Base-by-base conservation (phyloP, 2,797 vertebrate genomes). In the Sebastolobus altivelis region DNA sequence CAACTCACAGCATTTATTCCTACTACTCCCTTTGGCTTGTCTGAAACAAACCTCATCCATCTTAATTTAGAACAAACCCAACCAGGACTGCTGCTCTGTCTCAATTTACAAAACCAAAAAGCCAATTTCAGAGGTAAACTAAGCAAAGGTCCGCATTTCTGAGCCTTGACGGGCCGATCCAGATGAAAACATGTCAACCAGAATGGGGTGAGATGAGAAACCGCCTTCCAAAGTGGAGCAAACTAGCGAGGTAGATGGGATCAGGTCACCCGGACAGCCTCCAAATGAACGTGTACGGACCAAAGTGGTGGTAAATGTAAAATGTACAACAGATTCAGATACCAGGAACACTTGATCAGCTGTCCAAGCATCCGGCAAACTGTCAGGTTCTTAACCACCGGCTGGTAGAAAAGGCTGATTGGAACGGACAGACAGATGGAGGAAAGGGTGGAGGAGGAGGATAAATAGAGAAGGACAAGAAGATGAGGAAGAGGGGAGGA, bases 311-410 rank as follows among this genome's bases (percentile, higher is more conserved):
- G 79, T 76, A 82, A 81, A 93, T 85, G 84, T 85, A 88, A 93
- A 54, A 93, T 85, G 74, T 92, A 94, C 93, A 96, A 93, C 95
- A 95, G 95, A 95, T 94, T 95, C 61, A 95, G 93, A 93, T 89
- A 91, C 89, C 92, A 33, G 75, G 27, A 79, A 88, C 93, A 95
- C 93, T 96, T 94, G 93, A 96, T 96, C 95, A 95, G 93, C 95
- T 93, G 95, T 95, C 95, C 93, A 94, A 89, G 93, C 67, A 89
- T 86, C 79, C 90, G 85, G 82, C 94, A 94, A 94, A 93, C 94
- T 95, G 89, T 95, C 91, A 95, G 93, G 86, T 96, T 95, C 92
- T 90, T 94, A 94, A 94, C 92, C 70, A 20, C 91, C 38, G 85
- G 74, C 93, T 90, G 65, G 33, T 31, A 4, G 85, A 91, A 0